Base-by-base conservation (phyloP, 2,113 vertebrate genomes). In the Oxyruncus cristatus region DNA sequence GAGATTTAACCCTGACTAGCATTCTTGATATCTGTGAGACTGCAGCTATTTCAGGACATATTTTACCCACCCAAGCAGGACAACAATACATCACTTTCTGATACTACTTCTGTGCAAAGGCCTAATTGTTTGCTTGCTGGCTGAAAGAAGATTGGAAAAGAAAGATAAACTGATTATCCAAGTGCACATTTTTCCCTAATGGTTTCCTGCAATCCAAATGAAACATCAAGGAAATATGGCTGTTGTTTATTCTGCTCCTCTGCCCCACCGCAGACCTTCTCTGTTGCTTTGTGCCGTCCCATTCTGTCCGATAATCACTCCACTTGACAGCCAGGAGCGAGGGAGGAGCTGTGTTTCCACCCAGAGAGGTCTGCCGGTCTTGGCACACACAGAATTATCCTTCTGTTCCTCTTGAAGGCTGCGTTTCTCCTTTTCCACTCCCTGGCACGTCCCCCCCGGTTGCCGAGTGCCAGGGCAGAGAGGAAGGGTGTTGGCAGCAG, bases 61-160 rank as follows among this genome's bases (percentile, higher is more conserved):
- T 65, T 95, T 92, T 74, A 93, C 70, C 87, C 89, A 92, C 63
- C 83, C 88, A 88, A 62, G 79, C 79, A 92, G 67, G 83, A 56
- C 79, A 86, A 30, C 26, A 39, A 67, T 85, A 14, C 59, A 63
- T 93, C 5, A 89, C 78, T 59, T 96, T 71, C 70, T 88, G 61
- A 62, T 72, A 41, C 70, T 71, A 27, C 11, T 76, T 84, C 87
- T 71, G 24, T 91, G 77, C 71, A 92, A 75, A 90, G 39, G 44
- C 61, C 80, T 91, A 81, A 87, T 94, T 75, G 75, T 84, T 86
- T 77, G 56, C 72, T 94, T 87, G 65, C 80, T 91, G 80, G 15
- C n/a, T 89, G 59, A 42, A 66, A 88, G 72, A 42, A 79, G 80
- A 77, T 41, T 44, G 56, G 32, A 66, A 80, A 92, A 88, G 72